These are phyloP conservation scores for Xanthia togata DNA, from an alignment of 2,888 invertebrate species.

Conservation along the genomic window DNA sequence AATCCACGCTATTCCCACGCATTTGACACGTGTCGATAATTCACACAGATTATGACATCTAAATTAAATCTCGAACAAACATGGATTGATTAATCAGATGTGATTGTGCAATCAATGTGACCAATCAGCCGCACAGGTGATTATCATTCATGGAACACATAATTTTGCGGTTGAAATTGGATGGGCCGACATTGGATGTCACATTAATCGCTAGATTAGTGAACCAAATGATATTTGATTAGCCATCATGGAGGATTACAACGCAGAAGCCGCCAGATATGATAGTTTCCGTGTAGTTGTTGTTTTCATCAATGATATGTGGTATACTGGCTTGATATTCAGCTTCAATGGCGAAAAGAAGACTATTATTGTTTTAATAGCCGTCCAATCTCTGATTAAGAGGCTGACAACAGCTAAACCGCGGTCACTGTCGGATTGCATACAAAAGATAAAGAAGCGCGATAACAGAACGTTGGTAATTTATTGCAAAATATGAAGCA, in stretches of 20 bases:
- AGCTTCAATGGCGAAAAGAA: neutral
- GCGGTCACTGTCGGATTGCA: too few species aligned
- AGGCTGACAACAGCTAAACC: too few species aligned
- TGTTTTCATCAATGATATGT: conserved; percentile 41
- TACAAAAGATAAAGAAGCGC: too few species aligned
- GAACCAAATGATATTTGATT: conserved; percentile 78
- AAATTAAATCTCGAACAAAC: conserved; percentile 67
- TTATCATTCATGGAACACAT: conserved; percentile 81
- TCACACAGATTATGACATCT: conserved; percentile 60
- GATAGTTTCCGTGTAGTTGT: conserved; percentile 40
- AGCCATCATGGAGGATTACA: conserved; percentile 68
- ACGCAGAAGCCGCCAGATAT: conserved; percentile 45
- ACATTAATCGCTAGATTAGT: conserved; percentile 79
- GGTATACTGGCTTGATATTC: neutral
- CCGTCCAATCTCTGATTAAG: neutral
- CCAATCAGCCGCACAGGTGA: conserved; percentile 77
- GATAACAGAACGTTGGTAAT: too few species aligned
- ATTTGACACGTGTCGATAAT: conserved; percentile 44
- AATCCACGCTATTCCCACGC: neutral
- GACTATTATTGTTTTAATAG: neutral
- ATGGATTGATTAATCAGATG: conserved; percentile 64
- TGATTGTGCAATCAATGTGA: conserved; percentile 73
- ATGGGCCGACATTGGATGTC: conserved; percentile 72
- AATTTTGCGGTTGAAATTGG: conserved; percentile 80
- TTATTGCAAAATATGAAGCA: too few species aligned